These are phyloP conservation scores for Panthera uncia DNA, from an alignment of 2,113 vertebrate genomes.

Conservation along the genomic window DNA sequence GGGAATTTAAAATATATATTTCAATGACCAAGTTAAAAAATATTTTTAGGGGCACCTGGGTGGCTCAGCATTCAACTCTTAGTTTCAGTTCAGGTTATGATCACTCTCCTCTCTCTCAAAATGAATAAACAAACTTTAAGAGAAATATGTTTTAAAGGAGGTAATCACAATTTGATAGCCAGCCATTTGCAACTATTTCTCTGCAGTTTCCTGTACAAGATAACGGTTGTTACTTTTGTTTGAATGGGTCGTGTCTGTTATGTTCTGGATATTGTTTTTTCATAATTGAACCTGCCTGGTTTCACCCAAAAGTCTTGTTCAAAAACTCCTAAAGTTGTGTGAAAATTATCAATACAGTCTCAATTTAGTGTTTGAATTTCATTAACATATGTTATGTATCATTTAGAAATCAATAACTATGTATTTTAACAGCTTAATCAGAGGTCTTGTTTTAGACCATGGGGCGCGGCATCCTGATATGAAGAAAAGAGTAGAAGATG, in stretches of 20 bases:
- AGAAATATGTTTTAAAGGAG: neutral
- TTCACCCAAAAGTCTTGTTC: neutral
- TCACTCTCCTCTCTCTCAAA: no score
- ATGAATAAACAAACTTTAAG: no score
- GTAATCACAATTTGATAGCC: neutral
- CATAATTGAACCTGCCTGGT: neutral
- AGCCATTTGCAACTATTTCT: neutral
- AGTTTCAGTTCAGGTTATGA: no score
- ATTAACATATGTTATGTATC: neutral
- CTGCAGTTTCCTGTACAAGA: neutral
- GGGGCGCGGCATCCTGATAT: constrained; percentile 98
- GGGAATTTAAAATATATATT: neutral
- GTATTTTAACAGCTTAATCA: constrained; percentile 85
- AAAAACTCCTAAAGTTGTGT: accelerated
- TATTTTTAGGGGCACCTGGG: neutral
- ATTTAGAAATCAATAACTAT: neutral
- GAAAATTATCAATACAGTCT: neutral
- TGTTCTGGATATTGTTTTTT: neutral
- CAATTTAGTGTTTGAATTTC: neutral
- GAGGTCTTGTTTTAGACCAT: constrained; percentile 96
- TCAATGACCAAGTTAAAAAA: neutral
- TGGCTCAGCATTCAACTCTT: no score
- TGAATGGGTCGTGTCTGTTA: neutral
- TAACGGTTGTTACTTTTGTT: neutral
- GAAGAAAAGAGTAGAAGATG: constrained; percentile 97